Evolutionary conservation across 2,888 invertebrate species (phyloP).

Genomic region (Esperia sulphurella): DNA sequence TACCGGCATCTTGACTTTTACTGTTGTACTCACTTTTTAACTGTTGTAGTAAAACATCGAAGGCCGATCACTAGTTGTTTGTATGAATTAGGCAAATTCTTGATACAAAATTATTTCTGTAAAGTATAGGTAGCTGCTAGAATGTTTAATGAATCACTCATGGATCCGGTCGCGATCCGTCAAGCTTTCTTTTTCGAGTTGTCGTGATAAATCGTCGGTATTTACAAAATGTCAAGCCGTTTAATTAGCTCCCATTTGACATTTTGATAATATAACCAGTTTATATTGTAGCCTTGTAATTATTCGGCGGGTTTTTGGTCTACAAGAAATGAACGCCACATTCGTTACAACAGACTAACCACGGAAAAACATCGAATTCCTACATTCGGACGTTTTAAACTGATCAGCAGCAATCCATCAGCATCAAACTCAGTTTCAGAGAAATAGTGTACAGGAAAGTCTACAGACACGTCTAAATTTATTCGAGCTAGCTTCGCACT

Average conservation of each 20-base stretch:
- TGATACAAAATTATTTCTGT: slow-evolving; percentile 20
- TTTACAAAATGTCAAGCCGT: slow-evolving; percentile 23
- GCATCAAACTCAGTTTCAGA: slow-evolving; percentile 39
- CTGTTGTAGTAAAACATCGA: slow-evolving; percentile 57
- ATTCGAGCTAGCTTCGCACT: slow-evolving; percentile 63
- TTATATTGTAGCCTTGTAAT: neutral
- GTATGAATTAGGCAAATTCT: slow-evolving; percentile 22
- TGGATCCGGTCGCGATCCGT: slow-evolving; percentile 10
- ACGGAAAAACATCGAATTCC: neutral
- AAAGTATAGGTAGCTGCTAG: slow-evolving; percentile 7
- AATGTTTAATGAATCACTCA: slow-evolving; percentile 4
- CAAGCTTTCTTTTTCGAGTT: slow-evolving; percentile 10
- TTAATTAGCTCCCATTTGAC: slow-evolving; percentile 15
- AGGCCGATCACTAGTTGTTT: slow-evolving; percentile 53
- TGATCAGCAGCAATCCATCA: slow-evolving; percentile 32
- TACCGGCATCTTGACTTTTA: slow-evolving; percentile 61
- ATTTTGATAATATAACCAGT: slow-evolving; percentile 12
- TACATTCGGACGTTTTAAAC: slow-evolving; percentile 9
- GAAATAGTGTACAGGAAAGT: slow-evolving; percentile 30
- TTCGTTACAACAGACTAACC: neutral
- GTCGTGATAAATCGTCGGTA: slow-evolving; percentile 17
- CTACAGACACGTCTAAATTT: slow-evolving; percentile 63
- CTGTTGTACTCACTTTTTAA: slow-evolving; percentile 60
- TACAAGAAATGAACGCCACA: neutral
- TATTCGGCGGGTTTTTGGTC: neutral